A percentile compares a stretch with the other conserved stretches of the same genome.
These are phyloP conservation scores for Dorcus parallelipipedus DNA, from an alignment of 2,888 invertebrate species.

Conservation along the genomic window DNA sequence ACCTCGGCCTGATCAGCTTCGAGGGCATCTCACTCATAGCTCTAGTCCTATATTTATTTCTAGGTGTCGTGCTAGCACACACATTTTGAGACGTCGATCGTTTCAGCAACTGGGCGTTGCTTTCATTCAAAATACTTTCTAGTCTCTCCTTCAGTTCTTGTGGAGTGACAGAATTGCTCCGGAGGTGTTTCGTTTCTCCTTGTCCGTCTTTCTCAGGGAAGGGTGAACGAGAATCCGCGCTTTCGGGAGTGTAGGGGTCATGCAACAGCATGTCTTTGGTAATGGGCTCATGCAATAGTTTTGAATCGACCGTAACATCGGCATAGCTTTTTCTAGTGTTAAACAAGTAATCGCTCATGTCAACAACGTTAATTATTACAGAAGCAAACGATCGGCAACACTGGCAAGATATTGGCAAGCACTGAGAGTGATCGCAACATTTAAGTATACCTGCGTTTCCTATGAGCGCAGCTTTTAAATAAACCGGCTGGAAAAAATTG, in stretches of 20 bases:
- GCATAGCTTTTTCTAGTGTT: constrained; percentile 36
- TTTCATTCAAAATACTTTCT: constrained; percentile 49
- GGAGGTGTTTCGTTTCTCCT: constrained; percentile 37
- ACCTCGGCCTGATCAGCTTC: constrained; percentile 25
- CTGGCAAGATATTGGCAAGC: constrained; percentile 51
- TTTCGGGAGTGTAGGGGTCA: constrained; percentile 82
- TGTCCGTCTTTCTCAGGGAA: constrained; percentile 51
- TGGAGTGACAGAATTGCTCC: constrained; percentile 55
- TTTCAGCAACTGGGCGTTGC: constrained; percentile 29
- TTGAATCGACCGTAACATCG: constrained; percentile 41
- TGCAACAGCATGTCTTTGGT: constrained; percentile 50
- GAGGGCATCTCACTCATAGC: constrained; percentile 40
- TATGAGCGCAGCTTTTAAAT: constrained; percentile 67
- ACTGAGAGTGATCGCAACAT: constrained; percentile 54
- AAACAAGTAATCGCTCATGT: constrained; percentile 40
- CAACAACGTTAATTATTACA: constrained; percentile 46
- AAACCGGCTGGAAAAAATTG: constrained; percentile 68
- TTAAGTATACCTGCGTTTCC: constrained; percentile 73
- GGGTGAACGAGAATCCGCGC: constrained; percentile 73
- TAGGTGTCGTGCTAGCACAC: constrained; percentile 12
- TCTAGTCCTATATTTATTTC: constrained; percentile 25
- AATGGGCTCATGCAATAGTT: constrained; percentile 54
- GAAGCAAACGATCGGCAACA: constrained; percentile 48
- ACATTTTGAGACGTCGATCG: constrained; percentile 35
- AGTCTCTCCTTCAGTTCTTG: constrained; percentile 61